Conservation (phyloP, 2,888 invertebrate species). For the Omphaloscelis lunosa region DNA sequence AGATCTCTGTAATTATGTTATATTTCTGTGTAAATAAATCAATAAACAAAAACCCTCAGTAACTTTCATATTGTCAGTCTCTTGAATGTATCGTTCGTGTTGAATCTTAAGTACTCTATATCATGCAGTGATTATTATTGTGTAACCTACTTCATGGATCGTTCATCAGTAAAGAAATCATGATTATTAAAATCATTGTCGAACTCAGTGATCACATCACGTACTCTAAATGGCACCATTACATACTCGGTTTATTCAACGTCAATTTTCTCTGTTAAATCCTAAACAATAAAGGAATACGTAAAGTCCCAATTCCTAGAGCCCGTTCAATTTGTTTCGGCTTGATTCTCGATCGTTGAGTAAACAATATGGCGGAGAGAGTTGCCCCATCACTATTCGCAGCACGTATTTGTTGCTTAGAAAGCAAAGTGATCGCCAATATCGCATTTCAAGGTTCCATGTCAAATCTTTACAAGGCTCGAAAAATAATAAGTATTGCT, state of each 20-base stretch:
- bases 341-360: conserved; percentile 41
- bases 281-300: conserved; percentile 26
- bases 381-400: conserved; percentile 52
- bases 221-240: not conserved
- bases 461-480: conserved; percentile 54
- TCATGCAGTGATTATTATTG: not conserved
- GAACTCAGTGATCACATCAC: not conserved
- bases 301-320: conserved; percentile 34
- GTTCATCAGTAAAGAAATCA: not conserved
- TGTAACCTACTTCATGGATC: not conserved
- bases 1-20: too few relatives aligned
- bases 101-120: not conserved
- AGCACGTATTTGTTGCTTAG: conserved; percentile 57
- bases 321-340: conserved; percentile 40
- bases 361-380: conserved; percentile 57
- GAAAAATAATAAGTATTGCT: conserved; percentile 5
- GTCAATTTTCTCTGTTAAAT: not conserved
- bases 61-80: too few relatives aligned
- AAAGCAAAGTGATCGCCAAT: conserved; percentile 60
- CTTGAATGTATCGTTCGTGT: not conserved
- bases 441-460: conserved; percentile 59
- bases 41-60: not conserved
- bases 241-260: conserved; percentile 5
- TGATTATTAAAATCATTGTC: not conserved
- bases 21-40: not conserved